phyloP scores from a whole-genome alignment of 2,888 invertebrate genomes.

The Heliconius ismenius region DNA sequence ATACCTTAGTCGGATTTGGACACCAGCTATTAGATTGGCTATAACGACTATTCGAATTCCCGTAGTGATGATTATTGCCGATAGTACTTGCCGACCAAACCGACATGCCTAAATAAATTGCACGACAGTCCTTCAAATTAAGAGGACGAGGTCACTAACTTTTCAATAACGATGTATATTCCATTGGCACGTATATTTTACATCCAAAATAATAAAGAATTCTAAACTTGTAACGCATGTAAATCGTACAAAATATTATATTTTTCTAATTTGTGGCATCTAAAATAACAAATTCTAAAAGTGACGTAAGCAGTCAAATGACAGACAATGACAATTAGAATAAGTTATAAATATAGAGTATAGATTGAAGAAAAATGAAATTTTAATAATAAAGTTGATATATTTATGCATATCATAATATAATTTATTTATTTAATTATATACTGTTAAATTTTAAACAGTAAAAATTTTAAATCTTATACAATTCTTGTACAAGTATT shows the following conservation, averaged over 20 bases:
- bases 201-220: neutral
- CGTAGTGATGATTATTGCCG: constrained; percentile 78
- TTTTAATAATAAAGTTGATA: neutral
- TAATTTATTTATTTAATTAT: neutral
- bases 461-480: neutral
- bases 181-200: constrained; percentile 37
- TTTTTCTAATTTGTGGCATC: constrained; percentile 23
- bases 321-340: neutral
- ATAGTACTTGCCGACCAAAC: constrained; percentile 87
- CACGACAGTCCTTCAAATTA: constrained; percentile 71
- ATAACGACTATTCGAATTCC: constrained; percentile 71
- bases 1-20: constrained; percentile 77
- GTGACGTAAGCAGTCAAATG: constrained; percentile 32
- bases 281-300: constrained; percentile 29
- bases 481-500: constrained; percentile 22
- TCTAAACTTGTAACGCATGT: neutral
- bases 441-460: neutral
- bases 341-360: neutral
- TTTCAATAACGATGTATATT: constrained; percentile 36
- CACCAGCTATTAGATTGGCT: constrained; percentile 74
- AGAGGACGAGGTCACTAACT: constrained; percentile 68
- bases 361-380: neutral
- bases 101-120: constrained; percentile 83
- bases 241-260: constrained; percentile 9
- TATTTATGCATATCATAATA: neutral